Evolutionary conservation across 2,888 invertebrate species (phyloP).

Genomic region (Entomobrya multifasciata): DNA sequence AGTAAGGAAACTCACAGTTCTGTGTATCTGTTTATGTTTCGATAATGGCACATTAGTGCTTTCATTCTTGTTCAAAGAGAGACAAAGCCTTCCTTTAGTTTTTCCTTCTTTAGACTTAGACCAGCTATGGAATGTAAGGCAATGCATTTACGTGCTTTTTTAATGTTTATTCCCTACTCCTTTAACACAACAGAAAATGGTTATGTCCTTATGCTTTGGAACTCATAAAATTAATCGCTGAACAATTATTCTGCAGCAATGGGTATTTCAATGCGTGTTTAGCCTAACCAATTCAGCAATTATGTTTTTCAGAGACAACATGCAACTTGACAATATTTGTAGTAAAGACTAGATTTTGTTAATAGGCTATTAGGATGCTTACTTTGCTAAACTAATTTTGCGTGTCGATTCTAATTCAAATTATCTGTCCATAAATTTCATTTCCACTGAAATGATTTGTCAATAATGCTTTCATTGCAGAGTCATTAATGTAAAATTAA

Average conservation of each 20-base stretch:
- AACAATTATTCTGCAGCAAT: too few species aligned
- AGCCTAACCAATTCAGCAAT: too few species aligned
- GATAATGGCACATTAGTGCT: conserved; percentile 65
- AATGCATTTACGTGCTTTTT: not conserved
- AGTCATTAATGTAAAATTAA: not conserved
- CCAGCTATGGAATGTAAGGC: not conserved
- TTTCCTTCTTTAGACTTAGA: not conserved
- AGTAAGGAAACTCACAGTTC: not conserved
- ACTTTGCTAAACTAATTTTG: not conserved
- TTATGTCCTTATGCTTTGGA: too few species aligned
- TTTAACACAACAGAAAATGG: too few species aligned
- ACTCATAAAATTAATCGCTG: not conserved
- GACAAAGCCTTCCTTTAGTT: not conserved
- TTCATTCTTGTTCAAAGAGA: conserved; percentile 39
- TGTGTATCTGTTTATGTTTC: conserved; percentile 57
- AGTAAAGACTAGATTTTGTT: not conserved
- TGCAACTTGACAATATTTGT: not conserved
- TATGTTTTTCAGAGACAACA: too few species aligned
- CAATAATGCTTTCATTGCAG: not conserved
- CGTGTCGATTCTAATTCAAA: not conserved
- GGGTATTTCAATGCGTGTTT: too few species aligned
- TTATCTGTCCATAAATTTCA: too few species aligned
- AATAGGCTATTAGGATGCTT: not conserved
- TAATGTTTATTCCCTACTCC: too few species aligned
- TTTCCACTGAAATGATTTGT: conserved; percentile 19